These are phyloP conservation scores for Calvadosia cruxmelitensis DNA, from an alignment of 30 jellyfish, hydroid and myxozoan genomes.

Conservation along the genomic window DNA sequence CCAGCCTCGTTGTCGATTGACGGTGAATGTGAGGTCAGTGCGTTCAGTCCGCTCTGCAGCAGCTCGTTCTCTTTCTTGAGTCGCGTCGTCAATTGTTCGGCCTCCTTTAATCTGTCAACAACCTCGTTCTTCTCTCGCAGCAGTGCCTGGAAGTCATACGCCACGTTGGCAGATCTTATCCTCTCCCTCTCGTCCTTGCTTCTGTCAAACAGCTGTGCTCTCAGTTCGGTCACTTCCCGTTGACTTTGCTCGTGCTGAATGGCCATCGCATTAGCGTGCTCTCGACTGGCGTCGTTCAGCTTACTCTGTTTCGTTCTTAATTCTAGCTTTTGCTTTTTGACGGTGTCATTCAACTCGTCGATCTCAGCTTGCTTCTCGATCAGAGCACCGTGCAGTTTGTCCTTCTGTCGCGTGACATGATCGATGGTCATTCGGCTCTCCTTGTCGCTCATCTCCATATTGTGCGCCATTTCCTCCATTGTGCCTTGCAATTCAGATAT, in stretches of 20 bases:
- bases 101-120: not conserved
- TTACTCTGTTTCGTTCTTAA: not conserved
- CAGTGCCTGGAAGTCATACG: not conserved
- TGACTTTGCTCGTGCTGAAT: not conserved
- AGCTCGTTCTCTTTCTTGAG: not conserved
- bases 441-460: not conserved
- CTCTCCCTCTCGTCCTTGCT: not conserved
- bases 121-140: not conserved
- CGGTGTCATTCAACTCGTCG: not conserved
- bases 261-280: not conserved
- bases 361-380: not conserved
- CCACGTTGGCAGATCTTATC: not conserved
- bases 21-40: too few species aligned
- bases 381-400: not conserved
- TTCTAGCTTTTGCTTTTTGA: not conserved
- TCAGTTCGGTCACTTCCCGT: not conserved
- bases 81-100: not conserved
- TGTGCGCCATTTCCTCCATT: not conserved
- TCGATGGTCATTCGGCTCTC: not conserved
- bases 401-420: not conserved
- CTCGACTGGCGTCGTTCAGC: not conserved
- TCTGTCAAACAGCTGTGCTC: not conserved
- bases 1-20: not conserved
- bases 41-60: not conserved
- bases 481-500: not conserved